Base-by-base conservation (phyloP, 2,113 vertebrate genomes). In the Nanorana parkeri region DNA sequence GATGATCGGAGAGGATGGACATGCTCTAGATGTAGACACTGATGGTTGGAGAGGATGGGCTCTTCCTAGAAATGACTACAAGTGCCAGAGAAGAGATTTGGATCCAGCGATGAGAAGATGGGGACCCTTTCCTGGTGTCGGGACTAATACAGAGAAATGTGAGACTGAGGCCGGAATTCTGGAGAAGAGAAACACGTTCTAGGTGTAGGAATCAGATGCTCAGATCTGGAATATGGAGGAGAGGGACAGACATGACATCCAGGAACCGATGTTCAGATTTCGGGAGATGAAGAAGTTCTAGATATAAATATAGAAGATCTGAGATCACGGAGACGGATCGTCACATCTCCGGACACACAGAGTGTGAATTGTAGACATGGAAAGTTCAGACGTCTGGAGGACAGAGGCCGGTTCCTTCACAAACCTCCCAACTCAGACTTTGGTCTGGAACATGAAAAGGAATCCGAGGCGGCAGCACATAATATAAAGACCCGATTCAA, bases 401-500 rank as follows among this genome's bases (percentile, higher is more conserved):
- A 26, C 3, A 16, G 24, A 23, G 21, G 20, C 0, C 61, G 3
- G 61, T 7, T 23, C 61, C 61, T 21, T n/a, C n/a, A 26, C 26
- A 24, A 21, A 21, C 23, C 61, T 3, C 23, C 61, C 61, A 5
- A 15, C 13, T 3, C 60, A 63, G 8, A 21, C 1, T 21, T 11
- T 1, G 8, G 19, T 24, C 20, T 64, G 21, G 7, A 41, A 68
- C 28, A 36, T 36, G 8, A 29, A 29, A 32, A n/a, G 66, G 28
- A 68, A 68, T 68, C 29, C 28, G 17, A 68, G 17, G 26, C 65
- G 41, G 32, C 19, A 32, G 26, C 28, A 36, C 20, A 36, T 36
- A 41, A 68, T 68, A 68, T 68, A 36, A 36, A 68, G 66, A 41
- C 28, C 66, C n/a, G 2, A 68, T 68, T 68, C 66, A 7, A 68